Evolutionary conservation across 2,113 vertebrate genomes (phyloP).

Genomic region (Lamprologus lemairii): DNA sequence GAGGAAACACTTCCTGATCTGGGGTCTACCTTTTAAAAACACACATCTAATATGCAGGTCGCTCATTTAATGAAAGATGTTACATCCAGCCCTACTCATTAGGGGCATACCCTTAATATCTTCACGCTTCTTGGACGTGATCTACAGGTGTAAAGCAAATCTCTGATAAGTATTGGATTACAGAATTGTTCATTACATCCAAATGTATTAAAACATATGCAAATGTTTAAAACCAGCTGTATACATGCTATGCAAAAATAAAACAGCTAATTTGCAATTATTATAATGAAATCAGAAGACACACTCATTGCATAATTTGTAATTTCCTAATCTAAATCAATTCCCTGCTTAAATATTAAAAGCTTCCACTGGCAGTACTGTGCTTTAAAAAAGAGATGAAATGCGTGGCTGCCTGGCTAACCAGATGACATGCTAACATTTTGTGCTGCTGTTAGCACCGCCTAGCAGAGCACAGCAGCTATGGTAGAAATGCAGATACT

Average conservation of each 20-base stretch:
- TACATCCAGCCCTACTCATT: neutral
- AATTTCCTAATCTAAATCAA: neutral
- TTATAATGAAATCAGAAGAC: neutral
- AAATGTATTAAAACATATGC: neutral
- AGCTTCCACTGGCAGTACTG: neutral
- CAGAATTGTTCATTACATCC: neutral
- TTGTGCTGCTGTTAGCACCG: constrained; percentile 34
- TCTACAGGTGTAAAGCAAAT: neutral
- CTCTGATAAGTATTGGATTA: neutral
- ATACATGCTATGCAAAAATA: constrained; percentile 6
- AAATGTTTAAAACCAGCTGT: constrained; percentile 2
- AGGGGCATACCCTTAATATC: neutral
- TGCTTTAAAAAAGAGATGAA: neutral
- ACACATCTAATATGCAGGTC: neutral
- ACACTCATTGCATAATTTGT: neutral
- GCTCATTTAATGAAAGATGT: neutral
- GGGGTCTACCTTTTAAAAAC: neutral
- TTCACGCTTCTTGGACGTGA: neutral
- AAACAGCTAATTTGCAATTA: constrained; percentile 10
- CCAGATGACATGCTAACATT: constrained; percentile 40
- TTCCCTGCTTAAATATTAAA: neutral
- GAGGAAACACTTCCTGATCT: neutral
- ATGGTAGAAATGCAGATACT: constrained; percentile 16
- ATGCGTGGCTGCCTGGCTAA: constrained; percentile 31
- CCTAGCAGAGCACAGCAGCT: constrained; percentile 25